Conservation (phyloP, 2,888 invertebrate genomes). For the Caenorhabditis zanzibari region DNA sequence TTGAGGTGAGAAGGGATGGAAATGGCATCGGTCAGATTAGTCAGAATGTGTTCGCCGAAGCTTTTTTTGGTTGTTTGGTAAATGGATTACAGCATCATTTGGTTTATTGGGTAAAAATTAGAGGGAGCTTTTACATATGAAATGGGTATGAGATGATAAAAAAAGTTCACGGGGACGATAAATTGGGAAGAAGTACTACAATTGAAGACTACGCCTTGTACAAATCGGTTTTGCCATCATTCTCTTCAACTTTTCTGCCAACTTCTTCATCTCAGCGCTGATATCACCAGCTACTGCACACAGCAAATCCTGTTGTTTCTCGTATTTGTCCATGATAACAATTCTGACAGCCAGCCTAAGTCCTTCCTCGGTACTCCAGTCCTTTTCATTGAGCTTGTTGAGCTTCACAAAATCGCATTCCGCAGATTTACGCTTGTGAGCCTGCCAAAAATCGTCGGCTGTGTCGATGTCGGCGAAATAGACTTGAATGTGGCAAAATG, state of each 20-base stretch:
- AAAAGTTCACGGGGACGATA: background rate
- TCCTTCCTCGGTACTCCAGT: conserved; percentile 54
- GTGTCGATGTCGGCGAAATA: conserved; percentile 34
- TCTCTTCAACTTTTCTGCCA: background rate
- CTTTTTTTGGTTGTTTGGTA: background rate
- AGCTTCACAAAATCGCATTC: conserved; percentile 61
- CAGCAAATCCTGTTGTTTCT: background rate
- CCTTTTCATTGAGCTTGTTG: conserved; percentile 51
- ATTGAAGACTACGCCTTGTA: background rate
- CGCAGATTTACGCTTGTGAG: conserved; percentile 27
- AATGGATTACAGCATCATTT: background rate
- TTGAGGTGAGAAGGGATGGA: conserved; percentile 7
- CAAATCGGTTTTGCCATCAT: conserved; percentile 24
- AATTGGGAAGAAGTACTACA: background rate
- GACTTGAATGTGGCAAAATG: conserved; percentile 56
- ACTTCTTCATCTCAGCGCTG: background rate
- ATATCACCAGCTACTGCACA: background rate
- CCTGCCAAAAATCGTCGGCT: conserved; percentile 62
- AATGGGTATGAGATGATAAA: background rate
- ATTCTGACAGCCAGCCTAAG: conserved; percentile 18
- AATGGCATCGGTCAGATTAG: conserved; percentile 54
- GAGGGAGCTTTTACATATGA: background rate
- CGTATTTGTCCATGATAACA: conserved; percentile 8
- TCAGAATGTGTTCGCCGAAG: conserved; percentile 14
- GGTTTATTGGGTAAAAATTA: background rate